Conservation (phyloP, 2,113 vertebrate genomes). For the Aplodontia rufa region DNA sequence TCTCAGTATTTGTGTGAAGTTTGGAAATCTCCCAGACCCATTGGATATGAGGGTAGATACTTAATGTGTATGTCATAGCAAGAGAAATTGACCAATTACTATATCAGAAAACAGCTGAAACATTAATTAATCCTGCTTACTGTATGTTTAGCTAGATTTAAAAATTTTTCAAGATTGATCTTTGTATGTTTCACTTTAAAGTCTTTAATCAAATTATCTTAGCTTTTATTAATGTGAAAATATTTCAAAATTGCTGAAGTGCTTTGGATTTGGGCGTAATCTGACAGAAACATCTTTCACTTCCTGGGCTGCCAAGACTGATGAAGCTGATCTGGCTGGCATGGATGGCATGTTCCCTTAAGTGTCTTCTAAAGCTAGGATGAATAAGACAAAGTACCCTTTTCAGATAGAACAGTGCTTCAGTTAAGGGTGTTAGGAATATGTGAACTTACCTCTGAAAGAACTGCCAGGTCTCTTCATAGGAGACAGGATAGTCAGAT, state of each 20-base stretch:
- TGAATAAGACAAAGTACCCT: neutral
- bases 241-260: conserved; percentile 28
- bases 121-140: neutral
- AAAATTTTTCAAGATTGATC: neutral
- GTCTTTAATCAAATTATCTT: neutral
- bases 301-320: neutral
- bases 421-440: neutral
- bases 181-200: conserved; percentile 29
- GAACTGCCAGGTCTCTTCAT: neutral
- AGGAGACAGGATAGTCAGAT: neutral
- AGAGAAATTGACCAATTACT: neutral
- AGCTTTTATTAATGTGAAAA: neutral
- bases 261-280: neutral
- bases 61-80: neutral
- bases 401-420: neutral
- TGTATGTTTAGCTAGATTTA: neutral
- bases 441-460: neutral
- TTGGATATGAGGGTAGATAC: neutral
- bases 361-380: neutral
- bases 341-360: neutral
- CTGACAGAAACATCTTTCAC: neutral
- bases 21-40: neutral
- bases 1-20: neutral
- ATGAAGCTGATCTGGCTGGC: neutral
- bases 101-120: neutral